Conservation (phyloP, 2,797 vertebrate genomes). For the Gobionotothen gibberifrons region DNA sequence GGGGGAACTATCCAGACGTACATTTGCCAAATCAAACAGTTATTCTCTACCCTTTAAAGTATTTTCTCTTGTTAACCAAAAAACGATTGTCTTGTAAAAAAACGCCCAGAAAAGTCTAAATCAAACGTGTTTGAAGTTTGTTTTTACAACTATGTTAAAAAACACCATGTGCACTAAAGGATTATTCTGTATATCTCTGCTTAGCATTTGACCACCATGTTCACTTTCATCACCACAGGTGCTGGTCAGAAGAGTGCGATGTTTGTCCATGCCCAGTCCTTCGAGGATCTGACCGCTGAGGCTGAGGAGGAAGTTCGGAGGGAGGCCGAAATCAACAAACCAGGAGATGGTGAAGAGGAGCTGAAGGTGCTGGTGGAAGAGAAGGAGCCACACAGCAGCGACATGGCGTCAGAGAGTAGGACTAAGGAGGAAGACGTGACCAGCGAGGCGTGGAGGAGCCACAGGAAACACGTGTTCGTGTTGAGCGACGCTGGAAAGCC, state of each 20-base stretch:
- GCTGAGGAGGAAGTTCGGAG: constrained; percentile 71
- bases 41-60: background rate
- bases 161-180: too few relatives aligned
- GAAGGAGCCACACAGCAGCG: constrained; percentile 77
- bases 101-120: background rate
- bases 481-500: constrained; percentile 97
- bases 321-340: constrained; percentile 42
- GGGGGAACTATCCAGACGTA: background rate
- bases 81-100: background rate
- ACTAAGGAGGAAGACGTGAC: constrained; percentile 90
- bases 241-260: constrained; percentile 93
- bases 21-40: background rate
- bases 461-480: constrained; percentile 95
- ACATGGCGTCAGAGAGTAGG: constrained; percentile 68
- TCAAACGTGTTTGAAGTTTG: background rate
- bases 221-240: constrained; percentile 76
- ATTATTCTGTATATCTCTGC: too few relatives aligned
- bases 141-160: background rate
- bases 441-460: constrained; percentile 91
- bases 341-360: constrained; percentile 80
- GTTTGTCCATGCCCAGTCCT: constrained; percentile 93
- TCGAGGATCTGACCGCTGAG: constrained; percentile 91
- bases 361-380: constrained; percentile 62
- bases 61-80: background rate
- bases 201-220: background rate